Conservation (phyloP, 35 echinoderm and acorn worm species). For the Lytechinus variegatus region DNA sequence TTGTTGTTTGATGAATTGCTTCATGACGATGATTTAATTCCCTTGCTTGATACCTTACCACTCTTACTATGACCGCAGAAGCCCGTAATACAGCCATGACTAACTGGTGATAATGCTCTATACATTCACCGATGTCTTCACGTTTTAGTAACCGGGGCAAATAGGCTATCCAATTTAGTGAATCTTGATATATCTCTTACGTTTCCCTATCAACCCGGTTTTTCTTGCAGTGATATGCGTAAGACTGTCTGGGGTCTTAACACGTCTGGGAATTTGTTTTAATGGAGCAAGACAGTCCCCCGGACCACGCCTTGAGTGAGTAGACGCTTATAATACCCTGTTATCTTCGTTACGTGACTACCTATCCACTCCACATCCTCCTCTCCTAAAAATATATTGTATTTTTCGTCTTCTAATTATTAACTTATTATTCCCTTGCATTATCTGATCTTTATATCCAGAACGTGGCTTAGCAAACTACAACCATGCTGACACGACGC, state of each 20-base stretch:
- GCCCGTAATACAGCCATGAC: background rate
- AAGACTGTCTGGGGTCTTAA: slow-evolving; percentile 39
- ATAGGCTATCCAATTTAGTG: slow-evolving; percentile 2
- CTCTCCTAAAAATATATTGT: background rate
- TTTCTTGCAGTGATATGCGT: slow-evolving; percentile 11
- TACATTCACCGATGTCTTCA: background rate
- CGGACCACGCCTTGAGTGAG: background rate
- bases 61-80: slow-evolving; percentile 33
- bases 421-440: background rate
- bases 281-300: background rate
- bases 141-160: slow-evolving; percentile 6
- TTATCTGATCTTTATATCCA: background rate
- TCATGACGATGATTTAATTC: slow-evolving; percentile 43
- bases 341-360: slow-evolving; percentile 42
- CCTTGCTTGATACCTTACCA: background rate
- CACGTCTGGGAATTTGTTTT: background rate
- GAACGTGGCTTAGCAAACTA: background rate
- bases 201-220: background rate
- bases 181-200: background rate
- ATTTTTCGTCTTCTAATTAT: background rate
- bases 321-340: slow-evolving; percentile 23
- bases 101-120: background rate
- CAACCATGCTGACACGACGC: background rate
- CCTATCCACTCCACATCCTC: background rate
- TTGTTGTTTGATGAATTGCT: slow-evolving; percentile 10